These are phyloP conservation scores for Tokudaia muenninki DNA, from an alignment of 2,797 vertebrate species.

Conservation along the genomic window DNA sequence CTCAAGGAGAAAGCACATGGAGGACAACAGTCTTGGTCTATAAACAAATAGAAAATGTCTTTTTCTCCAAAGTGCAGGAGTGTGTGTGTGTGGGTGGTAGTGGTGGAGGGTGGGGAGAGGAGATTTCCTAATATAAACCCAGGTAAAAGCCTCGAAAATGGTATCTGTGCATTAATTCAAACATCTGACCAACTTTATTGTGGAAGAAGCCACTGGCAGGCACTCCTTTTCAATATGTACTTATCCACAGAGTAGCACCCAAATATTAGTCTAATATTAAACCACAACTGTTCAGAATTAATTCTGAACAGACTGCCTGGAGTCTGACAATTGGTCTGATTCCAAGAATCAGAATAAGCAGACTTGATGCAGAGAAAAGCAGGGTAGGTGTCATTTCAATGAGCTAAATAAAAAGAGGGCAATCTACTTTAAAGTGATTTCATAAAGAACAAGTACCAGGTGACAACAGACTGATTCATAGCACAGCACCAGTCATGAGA, in stretches of 20 bases:
- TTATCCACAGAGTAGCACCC: not conserved
- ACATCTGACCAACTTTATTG: not conserved
- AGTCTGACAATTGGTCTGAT: not conserved
- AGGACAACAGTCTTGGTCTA: not conserved
- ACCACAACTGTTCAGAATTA: slow-evolving; percentile 38
- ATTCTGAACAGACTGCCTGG: not conserved
- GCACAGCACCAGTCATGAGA: not conserved
- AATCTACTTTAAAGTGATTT: slow-evolving; percentile 19
- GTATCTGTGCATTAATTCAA: slow-evolving; percentile 41
- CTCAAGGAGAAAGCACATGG: slow-evolving; percentile 46
- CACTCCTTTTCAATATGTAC: slow-evolving; percentile 13
- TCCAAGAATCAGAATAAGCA: not conserved
- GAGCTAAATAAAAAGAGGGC: slow-evolving; percentile 14
- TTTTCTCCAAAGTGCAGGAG: not conserved
- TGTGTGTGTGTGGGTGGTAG: no score
- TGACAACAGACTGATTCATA: not conserved
- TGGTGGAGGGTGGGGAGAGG: not conserved
- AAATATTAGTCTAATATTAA: slow-evolving; percentile 25
- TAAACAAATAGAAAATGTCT: slow-evolving; percentile 14
- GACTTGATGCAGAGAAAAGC: slow-evolving; percentile 47
- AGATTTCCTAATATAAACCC: slow-evolving; percentile 49
- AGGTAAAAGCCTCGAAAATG: slow-evolving; percentile 48
- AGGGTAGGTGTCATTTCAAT: not conserved
- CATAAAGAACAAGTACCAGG: slow-evolving; percentile 1
- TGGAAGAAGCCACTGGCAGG: not conserved